These are phyloP conservation scores for Porites australiensis DNA, from an alignment of 64 coral and sea anemone genomes.

Conservation along the genomic window DNA sequence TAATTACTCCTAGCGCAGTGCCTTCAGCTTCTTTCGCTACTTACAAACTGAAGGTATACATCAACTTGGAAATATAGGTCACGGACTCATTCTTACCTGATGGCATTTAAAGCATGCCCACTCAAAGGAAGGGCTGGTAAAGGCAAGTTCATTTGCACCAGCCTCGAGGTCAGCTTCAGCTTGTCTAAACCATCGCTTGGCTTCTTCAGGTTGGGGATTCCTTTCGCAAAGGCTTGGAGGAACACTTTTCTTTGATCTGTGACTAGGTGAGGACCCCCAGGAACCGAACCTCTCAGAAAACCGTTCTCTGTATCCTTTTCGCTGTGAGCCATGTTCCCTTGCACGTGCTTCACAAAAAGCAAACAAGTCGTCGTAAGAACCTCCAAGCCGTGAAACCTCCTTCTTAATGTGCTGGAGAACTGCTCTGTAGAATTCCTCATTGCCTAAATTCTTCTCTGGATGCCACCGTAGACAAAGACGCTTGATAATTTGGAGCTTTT, in stretches of 20 bases:
- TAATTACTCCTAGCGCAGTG: too few relatives aligned
- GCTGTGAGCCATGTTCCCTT: background rate
- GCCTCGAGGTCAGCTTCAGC: conserved; percentile 65
- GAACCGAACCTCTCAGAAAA: background rate
- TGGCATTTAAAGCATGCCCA: conserved; percentile 90
- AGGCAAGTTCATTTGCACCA: conserved; percentile 43
- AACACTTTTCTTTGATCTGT: background rate
- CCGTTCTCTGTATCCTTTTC: background rate
- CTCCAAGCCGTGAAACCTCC: conserved; percentile 54
- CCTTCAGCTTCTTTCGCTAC: too few relatives aligned
- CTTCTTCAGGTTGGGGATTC: conserved; percentile 72
- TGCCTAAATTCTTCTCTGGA: conserved; percentile 73
- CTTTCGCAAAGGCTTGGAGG: background rate
- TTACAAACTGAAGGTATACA: background rate
- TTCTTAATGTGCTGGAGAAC: conserved; percentile 60
- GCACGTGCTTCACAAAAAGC: background rate
- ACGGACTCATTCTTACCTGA: conserved; percentile 45
- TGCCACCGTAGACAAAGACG: conserved; percentile 74
- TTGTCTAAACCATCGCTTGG: conserved; percentile 79
- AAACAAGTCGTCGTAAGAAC: background rate
- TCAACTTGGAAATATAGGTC: background rate
- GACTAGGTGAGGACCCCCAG: background rate
- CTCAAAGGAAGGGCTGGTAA: conserved; percentile 37
- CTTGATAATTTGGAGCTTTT: conserved; percentile 52
- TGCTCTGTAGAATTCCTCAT: conserved; percentile 69